These are phyloP conservation scores for Bembecia ichneumoniformis DNA, from an alignment of 2,888 invertebrate genomes.

Conservation along the genomic window DNA sequence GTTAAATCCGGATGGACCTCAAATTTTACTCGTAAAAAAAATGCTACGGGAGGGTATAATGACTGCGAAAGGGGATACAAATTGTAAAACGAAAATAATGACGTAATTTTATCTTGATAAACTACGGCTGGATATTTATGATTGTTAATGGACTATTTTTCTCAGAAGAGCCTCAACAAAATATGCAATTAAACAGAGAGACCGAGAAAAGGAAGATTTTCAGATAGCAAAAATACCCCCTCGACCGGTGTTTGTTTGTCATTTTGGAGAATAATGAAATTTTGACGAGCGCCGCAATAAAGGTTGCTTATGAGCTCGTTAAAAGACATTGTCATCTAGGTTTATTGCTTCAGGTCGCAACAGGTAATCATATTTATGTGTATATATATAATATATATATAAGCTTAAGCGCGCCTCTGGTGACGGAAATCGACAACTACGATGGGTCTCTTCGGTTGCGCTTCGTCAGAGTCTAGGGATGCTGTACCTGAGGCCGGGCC, in stretches of 20 bases:
- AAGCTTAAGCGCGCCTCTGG: too few relatives aligned
- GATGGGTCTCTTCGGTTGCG: too few relatives aligned
- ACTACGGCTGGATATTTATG: neutral
- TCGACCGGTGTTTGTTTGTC: conserved; percentile 22
- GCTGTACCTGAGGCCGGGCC: too few relatives aligned
- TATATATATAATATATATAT: neutral
- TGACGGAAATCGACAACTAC: too few relatives aligned
- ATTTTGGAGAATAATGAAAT: conserved; percentile 33
- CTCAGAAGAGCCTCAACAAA: neutral
- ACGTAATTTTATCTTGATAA: neutral
- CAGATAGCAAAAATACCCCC: neutral
- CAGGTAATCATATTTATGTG: neutral
- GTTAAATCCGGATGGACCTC: neutral
- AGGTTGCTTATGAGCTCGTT: conserved; percentile 35
- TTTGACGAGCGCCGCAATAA: conserved; percentile 35
- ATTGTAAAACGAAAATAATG: neutral
- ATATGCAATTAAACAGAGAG: neutral
- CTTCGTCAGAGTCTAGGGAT: too few relatives aligned
- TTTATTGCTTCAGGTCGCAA: neutral
- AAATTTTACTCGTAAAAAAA: neutral
- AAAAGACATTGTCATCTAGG: conserved; percentile 18
- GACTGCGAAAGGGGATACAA: neutral
- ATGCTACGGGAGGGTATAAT: neutral
- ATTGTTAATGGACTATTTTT: neutral
- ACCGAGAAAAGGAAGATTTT: neutral